Evolutionary conservation across 2,797 vertebrate species (phyloP), one percentile per base, ranked within the genome.

Genomic region (Danio tinwini): DNA sequence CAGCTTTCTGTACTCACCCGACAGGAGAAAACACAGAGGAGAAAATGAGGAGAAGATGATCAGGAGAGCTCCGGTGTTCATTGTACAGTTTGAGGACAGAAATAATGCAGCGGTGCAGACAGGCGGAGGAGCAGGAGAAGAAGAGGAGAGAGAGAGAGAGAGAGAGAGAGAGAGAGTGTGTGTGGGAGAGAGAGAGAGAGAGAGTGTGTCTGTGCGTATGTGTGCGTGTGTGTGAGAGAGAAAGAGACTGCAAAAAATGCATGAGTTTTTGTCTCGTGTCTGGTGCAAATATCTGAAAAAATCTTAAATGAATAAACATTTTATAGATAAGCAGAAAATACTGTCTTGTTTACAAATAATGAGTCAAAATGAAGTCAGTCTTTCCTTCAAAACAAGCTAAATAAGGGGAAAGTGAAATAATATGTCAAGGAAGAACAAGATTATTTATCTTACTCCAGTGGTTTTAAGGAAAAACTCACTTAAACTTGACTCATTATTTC

Each of bases 1-100:
- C 9, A n/a, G 53, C 52, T 2, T 10, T 8, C 3, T 14, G 62
- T 62, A 88, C 93, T 93, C 79, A 95, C 94, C 92, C 71, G 86
- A 79, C 2, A 91, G 85, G 21, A 91, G 81, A 75, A 78, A 81
- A 61, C 89, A 44, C 10, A 93, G 67, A 47, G 88, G 67, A 47
- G 88, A 75, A 42, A 42, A 87, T 80, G 81, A 90, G 58, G 62
- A 21, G 63, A 63, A 52, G 13, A 88, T 79, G 13, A 65, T 56
- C 62, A 86, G 37, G 47, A 65, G 56, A 80, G 87, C 80, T 72
- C 5, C 78, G 64, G 4, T 21, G 85, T 87, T 87, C 94, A 93
- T 91, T 49, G 82, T 86, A 68, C 37, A 78, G 37, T 68, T 81
- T 62, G 53, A 42, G 63, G 39, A 70, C 82, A 62, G 80, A 76